Conservation (phyloP, 35 echinoderm and acorn worm species). For the Apostichopus japonicus region DNA sequence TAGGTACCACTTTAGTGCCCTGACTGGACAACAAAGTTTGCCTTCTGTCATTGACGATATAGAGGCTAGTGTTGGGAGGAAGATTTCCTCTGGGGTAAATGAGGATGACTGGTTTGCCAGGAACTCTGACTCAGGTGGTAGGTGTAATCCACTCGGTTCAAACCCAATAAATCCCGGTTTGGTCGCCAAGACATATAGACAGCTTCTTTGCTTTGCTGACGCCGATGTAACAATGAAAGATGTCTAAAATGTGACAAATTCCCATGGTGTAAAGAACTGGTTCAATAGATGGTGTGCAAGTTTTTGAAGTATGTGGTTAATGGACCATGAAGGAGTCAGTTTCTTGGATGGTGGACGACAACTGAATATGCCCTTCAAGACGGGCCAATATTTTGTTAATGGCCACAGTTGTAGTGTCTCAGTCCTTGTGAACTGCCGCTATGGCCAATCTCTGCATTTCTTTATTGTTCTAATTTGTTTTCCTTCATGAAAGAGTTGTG, state of each 20-base stretch:
- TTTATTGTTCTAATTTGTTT: background rate
- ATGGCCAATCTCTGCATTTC: background rate
- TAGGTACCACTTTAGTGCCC: too few relatives aligned
- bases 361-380: background rate
- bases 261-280: background rate
- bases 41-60: too few relatives aligned
- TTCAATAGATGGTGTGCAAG: background rate
- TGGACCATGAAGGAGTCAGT: background rate
- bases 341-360: background rate
- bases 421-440: background rate
- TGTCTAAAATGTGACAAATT: background rate
- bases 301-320: background rate
- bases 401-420: too few relatives aligned
- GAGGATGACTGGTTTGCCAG: background rate
- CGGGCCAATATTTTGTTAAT: background rate
- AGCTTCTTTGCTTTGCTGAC: background rate
- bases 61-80: background rate
- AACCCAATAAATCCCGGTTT: background rate
- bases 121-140: background rate
- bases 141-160: background rate
- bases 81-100: background rate
- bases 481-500: background rate
- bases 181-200: background rate
- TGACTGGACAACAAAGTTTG: too few relatives aligned
- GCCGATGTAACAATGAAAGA: background rate